Evolutionary conservation across 2,113 vertebrate genomes (phyloP), one percentile per base, ranked within the genome.

Genomic region (Arizona elegans): DNA sequence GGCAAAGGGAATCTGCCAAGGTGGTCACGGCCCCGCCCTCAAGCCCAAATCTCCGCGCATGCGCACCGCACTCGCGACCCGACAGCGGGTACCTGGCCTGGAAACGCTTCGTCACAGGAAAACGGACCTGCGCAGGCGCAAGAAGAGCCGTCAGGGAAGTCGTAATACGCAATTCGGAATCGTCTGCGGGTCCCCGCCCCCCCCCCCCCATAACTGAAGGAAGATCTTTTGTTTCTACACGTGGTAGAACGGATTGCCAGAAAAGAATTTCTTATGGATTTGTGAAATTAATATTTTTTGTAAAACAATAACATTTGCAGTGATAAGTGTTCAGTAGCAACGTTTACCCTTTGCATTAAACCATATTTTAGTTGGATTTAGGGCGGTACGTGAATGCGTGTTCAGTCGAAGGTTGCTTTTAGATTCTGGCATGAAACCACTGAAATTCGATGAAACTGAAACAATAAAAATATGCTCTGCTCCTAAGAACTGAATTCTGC

Each of bases 71-170:
- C 8, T 21, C 58, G 15, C 47, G 29, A 54, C 58, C 50, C 33
- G 86, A 65, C 50, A 21, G 58, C 47, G 6, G 3, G 8, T 12
- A 43, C 24, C 58, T 43, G 17, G 47, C 19, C 3, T 58, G 15
- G 56, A 92, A 92, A 86, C 29, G 91, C 85, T 92, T 92, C 47
- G 86, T 62, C 86, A 70, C 47, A 88, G 86, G 91, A 88, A 92
- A 70, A n/a, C 1, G 58, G n/a, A 33, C 21, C 10, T 55, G 87
- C 91, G 91, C 91, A 75, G 23, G 86, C 59, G 86, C 87, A 0
- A 11, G 8, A 10, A 3, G 10, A 15, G 65, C 0, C 8, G 17
- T 0, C 50, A 52, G n/a, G 70, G 70, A 43, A 21, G 33, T 21
- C 33, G 33, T 38, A 8, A 38, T 3, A 38, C 6, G 75, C 17